A percentile compares a stretch with the other conserved stretches of the same genome.
These are phyloP conservation scores for Hypotaenidia philippensis DNA, from an alignment of 2,797 vertebrate genomes.

Conservation along the genomic window DNA sequence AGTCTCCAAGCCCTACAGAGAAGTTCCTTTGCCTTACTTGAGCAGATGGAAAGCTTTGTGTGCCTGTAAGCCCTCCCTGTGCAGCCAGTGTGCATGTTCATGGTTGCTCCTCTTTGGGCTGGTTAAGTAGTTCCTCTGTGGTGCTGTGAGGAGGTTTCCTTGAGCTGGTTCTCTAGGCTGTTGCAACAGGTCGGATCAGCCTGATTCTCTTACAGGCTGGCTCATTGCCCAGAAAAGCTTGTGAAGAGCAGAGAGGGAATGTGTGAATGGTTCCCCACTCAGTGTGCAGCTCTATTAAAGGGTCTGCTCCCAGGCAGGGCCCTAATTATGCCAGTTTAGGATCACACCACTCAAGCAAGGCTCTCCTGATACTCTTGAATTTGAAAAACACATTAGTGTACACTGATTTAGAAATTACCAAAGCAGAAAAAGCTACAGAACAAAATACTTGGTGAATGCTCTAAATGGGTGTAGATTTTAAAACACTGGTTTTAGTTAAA, in stretches of 20 bases:
- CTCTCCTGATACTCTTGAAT: slow-evolving; percentile 41
- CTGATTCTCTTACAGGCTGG: slow-evolving; percentile 26
- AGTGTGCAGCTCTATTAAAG: slow-evolving; percentile 26
- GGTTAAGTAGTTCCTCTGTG: accelerated
- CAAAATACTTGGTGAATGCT: not conserved
- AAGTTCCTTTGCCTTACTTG: not conserved
- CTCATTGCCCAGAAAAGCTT: slow-evolving; percentile 57
- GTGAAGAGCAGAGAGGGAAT: slow-evolving; percentile 30
- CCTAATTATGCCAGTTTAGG: slow-evolving; percentile 41
- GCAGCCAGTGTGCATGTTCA: accelerated
- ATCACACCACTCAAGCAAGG: not conserved
- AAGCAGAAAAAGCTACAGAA: not conserved
- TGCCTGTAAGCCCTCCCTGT: not conserved
- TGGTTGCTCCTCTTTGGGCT: accelerated
- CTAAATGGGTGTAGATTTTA: not conserved
- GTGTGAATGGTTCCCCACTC: slow-evolving; percentile 45
- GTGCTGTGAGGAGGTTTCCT: not conserved
- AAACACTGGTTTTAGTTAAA: slow-evolving; percentile 14
- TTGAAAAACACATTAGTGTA: slow-evolving; percentile 18
- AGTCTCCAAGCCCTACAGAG: not conserved
- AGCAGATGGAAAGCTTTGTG: not conserved
- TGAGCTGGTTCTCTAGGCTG: not conserved
- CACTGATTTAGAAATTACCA: not conserved
- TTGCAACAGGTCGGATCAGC: not conserved
- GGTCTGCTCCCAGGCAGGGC: slow-evolving; percentile 33